phyloP scores from a whole-genome alignment of 2,888 invertebrate genomes.

The Rhamnusium bicolor region DNA sequence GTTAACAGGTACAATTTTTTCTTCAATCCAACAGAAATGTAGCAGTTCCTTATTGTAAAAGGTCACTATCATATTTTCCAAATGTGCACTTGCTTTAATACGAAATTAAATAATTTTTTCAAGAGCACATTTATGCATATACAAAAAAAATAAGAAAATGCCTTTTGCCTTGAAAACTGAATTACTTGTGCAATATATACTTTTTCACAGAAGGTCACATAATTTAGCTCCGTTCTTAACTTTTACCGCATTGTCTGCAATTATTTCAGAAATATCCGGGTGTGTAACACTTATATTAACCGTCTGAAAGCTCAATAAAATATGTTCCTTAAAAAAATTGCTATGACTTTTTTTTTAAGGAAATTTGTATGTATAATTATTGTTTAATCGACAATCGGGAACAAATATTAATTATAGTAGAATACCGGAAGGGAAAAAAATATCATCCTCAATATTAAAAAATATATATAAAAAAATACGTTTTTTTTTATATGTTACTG shows the following conservation, averaged over 20 bases:
- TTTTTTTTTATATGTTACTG: too few species aligned
- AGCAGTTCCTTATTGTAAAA: constrained; percentile 26
- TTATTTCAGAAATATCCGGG: not conserved
- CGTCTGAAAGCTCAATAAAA: too few species aligned
- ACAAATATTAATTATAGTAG: too few species aligned
- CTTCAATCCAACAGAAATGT: not conserved
- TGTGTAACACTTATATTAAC: too few species aligned
- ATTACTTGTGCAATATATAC: not conserved
- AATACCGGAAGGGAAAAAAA: too few species aligned
- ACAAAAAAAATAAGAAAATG: not conserved
- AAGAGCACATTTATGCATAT: not conserved
- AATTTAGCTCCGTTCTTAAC: not conserved
- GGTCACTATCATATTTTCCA: constrained; percentile 30
- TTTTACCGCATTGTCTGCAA: not conserved
- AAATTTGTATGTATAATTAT: too few species aligned
- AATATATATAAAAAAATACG: too few species aligned
- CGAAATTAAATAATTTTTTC: not conserved
- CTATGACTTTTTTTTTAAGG: too few species aligned
- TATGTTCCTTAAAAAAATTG: too few species aligned
- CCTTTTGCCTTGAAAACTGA: not conserved
- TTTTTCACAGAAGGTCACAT: not conserved
- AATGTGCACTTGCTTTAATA: constrained; percentile 11
- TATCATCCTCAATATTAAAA: too few species aligned
- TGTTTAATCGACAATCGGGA: too few species aligned
- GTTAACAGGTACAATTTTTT: constrained; percentile 38